Evolutionary conservation across 1,140 invertebrate species (phyloP), one percentile per base, ranked within the genome.

Genomic region (Brachionus plicatilis): DNA sequence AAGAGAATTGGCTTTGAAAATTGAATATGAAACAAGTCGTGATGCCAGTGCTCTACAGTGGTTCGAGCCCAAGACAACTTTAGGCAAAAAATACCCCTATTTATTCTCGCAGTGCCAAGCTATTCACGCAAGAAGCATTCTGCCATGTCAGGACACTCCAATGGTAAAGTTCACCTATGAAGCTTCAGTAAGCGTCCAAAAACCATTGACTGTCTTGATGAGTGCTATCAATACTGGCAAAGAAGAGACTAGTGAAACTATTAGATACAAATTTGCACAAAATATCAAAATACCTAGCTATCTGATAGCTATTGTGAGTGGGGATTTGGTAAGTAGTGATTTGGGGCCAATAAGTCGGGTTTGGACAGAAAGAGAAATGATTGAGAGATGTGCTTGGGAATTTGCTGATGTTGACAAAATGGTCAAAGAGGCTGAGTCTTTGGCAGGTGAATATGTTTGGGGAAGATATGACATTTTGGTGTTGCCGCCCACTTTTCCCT

Each of bases 71-170:
- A 92, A 93, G 85, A 95, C 96, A 90, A 98, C 96, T 14, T 92
- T 93, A 6, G 95, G 95, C 60, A 94, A 94, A 89, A 91, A 92
- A 85, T 92, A 94, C 87, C 96, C 96, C 0, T 98, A 95, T 88
- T 87, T 98, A 85, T 98, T 95, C 90, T 96, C 94, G 85, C 95
- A 97, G 89, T 96, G 94, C 90, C 93, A 96, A 91, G 93, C 96
- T 11, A 96, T 97, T 86, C 94, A 96, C 90, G 90, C 90, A 72
- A 85, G 95, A 72, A 94, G 94, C 8, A 92, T 97, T 83, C 84
- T 96, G 12, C 96, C 96, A 3, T 97, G 95, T 88, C 96, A 98
- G 92, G 96, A 98, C 90, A 94, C 95, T 0, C 96, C 96, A 3
- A 91, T 92, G n/a, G 93, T 96, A 0, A 98, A 98, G 90, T 92